Percentiles rank a stretch among this genome's conserved stretches.
These are phyloP conservation scores for Gavialis gangeticus DNA, from an alignment of 2,113 vertebrate species.

Conservation along the genomic window DNA sequence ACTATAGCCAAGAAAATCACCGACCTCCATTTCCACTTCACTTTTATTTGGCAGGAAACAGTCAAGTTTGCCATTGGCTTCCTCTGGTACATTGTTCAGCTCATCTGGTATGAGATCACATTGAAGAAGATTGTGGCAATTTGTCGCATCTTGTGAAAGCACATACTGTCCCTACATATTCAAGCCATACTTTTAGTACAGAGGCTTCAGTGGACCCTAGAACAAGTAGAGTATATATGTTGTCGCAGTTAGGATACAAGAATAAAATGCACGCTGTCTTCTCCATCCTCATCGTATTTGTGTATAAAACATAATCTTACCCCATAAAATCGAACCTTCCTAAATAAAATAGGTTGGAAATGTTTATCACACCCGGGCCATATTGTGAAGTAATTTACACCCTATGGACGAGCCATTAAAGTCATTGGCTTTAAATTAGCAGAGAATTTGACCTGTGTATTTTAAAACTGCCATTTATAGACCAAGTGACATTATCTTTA, in stretches of 20 bases:
- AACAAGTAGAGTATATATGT: constrained; percentile 69
- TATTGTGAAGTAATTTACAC: background rate
- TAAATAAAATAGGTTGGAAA: constrained; percentile 38
- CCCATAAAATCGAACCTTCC: background rate
- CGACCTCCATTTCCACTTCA: constrained; percentile 76
- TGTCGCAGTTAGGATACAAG: constrained; percentile 56
- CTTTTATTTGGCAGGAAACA: constrained; percentile 82
- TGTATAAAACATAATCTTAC: constrained; percentile 8
- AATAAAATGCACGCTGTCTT: background rate
- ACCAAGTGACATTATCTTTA: background rate
- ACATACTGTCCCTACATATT: constrained; percentile 70
- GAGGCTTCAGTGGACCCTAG: constrained; percentile 56
- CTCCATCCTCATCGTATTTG: constrained; percentile 8
- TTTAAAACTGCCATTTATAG: background rate
- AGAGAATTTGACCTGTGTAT: background rate
- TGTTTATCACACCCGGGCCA: background rate
- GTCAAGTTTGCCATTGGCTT: constrained; percentile 75
- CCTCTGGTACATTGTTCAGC: constrained; percentile 67
- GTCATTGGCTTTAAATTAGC: background rate
- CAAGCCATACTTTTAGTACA: constrained; percentile 64
- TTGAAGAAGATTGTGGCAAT: constrained; percentile 86
- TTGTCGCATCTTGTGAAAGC: constrained; percentile 82
- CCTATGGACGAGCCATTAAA: background rate
- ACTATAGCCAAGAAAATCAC: constrained; percentile 80
- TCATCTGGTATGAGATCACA: constrained; percentile 78